Evolutionary conservation across 1,140 invertebrate genomes (phyloP), one percentile per base, ranked within the genome.

Genomic region (Halyomorpha halys): DNA sequence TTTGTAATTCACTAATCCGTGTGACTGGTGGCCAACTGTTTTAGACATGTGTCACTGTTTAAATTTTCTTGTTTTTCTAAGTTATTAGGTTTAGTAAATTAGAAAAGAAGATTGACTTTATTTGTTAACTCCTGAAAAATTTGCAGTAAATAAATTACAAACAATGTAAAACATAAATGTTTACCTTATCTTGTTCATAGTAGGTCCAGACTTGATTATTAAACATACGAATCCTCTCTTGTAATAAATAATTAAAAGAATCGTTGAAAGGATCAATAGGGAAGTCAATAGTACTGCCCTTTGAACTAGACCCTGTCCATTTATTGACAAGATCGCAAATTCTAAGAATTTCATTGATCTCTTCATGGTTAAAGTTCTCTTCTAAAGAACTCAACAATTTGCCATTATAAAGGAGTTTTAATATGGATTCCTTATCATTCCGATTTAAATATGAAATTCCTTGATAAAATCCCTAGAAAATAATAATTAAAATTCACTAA

Each of bases 391-490:
- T 39, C 14, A 59, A 51, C 5, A 65, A 18, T 21, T 47, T 30
- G 6, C 45, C 59, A 51, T 51, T 18, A 39, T 65, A 19, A n/a
- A 65, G 27, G 3, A 34, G 18, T 15, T 59, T n/a, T n/a, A 18
- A 47, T 13, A 65, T 19, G 15, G 15, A 21, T 8, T 6, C 53
- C 45, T 45, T 27, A 25, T 30, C 69, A 47, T 39, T 51, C 15
- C 21, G 54, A 64, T 45, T 70, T 59, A 62, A 66, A 63, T 60
- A 14, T 27, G 78, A 54, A 63, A 69, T 68, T 54, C 71, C 71
- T 64, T 76, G 70, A 72, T 84, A 83, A 27, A 77, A 75, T 69
- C 85, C 81, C 86, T 89, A 73, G 62, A 80, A 78, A 68, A 78
- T 11, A 39, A 39, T 39, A 39, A 39, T 39, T 11, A 39, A 39